Conservation (phyloP, 2,888 invertebrate species). For the Leucophenga montana region DNA sequence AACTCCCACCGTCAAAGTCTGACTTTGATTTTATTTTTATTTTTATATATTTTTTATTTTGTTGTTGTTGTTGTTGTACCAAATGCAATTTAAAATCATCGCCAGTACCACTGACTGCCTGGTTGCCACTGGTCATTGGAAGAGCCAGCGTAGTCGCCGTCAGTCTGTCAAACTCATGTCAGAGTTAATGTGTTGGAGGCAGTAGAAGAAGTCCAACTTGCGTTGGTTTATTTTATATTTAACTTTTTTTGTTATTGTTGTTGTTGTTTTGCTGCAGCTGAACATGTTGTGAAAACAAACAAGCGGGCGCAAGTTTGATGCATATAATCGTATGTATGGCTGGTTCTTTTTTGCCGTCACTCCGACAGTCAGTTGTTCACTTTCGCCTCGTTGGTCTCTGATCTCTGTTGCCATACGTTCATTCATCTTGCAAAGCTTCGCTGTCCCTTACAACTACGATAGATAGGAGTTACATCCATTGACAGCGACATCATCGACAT, state of each 20-base stretch:
- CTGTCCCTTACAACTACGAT: too few relatives aligned
- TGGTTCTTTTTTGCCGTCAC: not conserved
- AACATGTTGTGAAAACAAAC: constrained; percentile 19
- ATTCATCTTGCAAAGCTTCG: not conserved
- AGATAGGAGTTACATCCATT: too few relatives aligned
- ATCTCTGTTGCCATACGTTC: not conserved
- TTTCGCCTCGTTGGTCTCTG: constrained; percentile 16
- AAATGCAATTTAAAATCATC: not conserved
- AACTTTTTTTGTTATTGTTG: not conserved
- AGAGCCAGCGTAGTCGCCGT: not conserved
- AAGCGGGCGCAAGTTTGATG: not conserved
- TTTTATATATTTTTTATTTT: too few relatives aligned
- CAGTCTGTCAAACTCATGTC: constrained; percentile 15
- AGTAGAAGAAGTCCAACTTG: not conserved
- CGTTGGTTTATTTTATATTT: not conserved
- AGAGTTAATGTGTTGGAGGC: constrained; percentile 12
- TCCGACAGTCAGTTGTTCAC: not conserved
- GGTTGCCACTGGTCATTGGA: not conserved
- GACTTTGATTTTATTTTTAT: constrained; percentile 29
- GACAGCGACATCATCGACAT: too few relatives aligned
- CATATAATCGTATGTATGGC: not conserved
- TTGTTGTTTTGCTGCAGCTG: not conserved
- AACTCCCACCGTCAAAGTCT: constrained; percentile 20
- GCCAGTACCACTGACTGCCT: not conserved
- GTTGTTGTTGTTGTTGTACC: too few relatives aligned